These are phyloP conservation scores for Selenia dentaria DNA, from an alignment of 2,888 invertebrate genomes.

Conservation along the genomic window DNA sequence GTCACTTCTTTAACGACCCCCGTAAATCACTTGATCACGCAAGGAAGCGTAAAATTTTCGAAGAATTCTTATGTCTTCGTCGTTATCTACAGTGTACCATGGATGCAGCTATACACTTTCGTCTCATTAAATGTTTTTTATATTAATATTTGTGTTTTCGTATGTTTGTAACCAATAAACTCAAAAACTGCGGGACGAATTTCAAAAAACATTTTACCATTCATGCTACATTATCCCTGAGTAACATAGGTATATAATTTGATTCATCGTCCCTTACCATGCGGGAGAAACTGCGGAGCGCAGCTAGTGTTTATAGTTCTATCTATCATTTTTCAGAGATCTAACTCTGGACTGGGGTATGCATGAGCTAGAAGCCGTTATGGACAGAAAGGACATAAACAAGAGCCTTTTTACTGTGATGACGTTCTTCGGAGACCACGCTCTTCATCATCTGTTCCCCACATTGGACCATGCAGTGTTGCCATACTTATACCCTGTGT, in stretches of 20 bases:
- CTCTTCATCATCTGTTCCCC: constrained; percentile 91
- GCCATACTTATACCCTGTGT: constrained; percentile 84
- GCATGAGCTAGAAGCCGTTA: constrained; percentile 88
- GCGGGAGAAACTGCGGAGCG: too few species aligned
- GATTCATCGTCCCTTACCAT: too few species aligned
- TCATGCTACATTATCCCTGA: too few species aligned
- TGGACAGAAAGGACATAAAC: constrained; percentile 88
- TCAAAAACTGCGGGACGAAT: too few species aligned
- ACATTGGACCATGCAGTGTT: constrained; percentile 90
- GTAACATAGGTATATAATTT: too few species aligned
- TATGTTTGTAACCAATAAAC: too few species aligned
- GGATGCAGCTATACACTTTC: constrained; percentile 24
- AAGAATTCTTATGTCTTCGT: constrained; percentile 31
- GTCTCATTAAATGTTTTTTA: constrained; percentile 16
- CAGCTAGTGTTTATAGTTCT: too few species aligned
- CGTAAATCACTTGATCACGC: constrained; percentile 30
- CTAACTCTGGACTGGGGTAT: constrained; percentile 88
- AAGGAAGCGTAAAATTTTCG: constrained; percentile 23
- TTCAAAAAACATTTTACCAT: too few species aligned
- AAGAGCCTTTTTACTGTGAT: constrained; percentile 86
- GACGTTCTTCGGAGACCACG: constrained; percentile 90
- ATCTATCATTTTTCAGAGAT: constrained; percentile 40
- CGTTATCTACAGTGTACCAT: constrained; percentile 33
- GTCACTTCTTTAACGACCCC: constrained; percentile 18
- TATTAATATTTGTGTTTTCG: too few species aligned